phyloP scores from a whole-genome alignment of 2,113 vertebrate species.

The Neolamprologus toae region DNA sequence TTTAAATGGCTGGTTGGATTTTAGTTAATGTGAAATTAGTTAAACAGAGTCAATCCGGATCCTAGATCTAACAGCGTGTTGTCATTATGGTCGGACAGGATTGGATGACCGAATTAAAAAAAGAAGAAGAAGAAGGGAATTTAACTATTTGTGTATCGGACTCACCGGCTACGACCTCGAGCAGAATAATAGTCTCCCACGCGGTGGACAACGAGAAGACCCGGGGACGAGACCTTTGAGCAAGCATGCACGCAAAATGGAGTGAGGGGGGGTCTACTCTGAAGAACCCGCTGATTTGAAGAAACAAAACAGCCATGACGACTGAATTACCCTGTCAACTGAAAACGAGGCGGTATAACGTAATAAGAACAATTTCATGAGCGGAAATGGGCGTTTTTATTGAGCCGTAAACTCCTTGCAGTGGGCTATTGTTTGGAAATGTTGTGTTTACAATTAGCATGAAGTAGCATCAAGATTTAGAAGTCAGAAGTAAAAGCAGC shows the following conservation, averaged over 20 bases:
- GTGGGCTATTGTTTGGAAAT: neutral
- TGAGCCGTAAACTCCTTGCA: neutral
- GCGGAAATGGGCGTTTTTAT: neutral
- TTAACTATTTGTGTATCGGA: neutral
- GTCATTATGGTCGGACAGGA: neutral
- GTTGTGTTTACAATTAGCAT: neutral
- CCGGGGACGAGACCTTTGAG: neutral
- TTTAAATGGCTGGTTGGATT: neutral
- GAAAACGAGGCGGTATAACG: neutral
- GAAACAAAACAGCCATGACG: neutral
- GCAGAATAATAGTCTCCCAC: neutral
- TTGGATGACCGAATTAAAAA: neutral
- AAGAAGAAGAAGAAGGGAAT: neutral
- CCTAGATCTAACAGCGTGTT: neutral
- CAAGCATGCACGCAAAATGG: neutral
- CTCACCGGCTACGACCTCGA: neutral
- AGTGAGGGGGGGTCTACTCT: neutral
- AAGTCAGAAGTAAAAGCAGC: neutral
- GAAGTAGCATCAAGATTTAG: neutral
- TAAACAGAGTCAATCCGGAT: neutral
- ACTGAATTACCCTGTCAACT: neutral
- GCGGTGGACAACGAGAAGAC: neutral
- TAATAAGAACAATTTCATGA: neutral
- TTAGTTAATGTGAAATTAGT: neutral
- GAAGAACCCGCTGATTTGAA: neutral